These are phyloP conservation scores for Nasua narica DNA, from an alignment of 2,797 vertebrate species.

Conservation along the genomic window DNA sequence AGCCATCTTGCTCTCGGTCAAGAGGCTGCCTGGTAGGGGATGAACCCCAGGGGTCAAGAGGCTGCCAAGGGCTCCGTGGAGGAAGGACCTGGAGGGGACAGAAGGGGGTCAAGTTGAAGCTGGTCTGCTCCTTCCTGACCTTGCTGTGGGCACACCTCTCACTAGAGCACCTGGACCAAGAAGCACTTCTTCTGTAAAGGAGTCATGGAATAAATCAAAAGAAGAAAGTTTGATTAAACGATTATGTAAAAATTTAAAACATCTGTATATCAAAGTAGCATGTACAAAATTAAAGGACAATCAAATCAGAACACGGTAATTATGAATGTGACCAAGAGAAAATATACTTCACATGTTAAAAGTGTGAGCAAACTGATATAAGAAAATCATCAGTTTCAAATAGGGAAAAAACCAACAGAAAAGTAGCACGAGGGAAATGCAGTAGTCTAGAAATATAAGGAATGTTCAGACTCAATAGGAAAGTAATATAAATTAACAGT, in stretches of 20 bases:
- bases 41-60: neutral
- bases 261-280: neutral
- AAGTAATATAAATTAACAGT: neutral
- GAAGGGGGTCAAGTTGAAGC: neutral
- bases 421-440: neutral
- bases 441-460: neutral
- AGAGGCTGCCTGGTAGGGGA: neutral
- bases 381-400: neutral
- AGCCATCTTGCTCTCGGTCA: neutral
- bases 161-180: neutral
- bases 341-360: neutral
- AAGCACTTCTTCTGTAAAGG: too few relatives aligned
- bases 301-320: neutral
- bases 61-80: neutral
- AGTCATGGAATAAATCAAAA: neutral
- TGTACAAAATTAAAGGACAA: neutral
- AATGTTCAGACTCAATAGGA: neutral
- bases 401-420: neutral
- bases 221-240: neutral
- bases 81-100: neutral
- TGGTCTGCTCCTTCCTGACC: neutral
- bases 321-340: neutral
- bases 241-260: neutral
- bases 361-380: neutral
- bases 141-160: neutral